Conservation (phyloP, 2,888 invertebrate genomes). For the Portevinia maculata region DNA sequence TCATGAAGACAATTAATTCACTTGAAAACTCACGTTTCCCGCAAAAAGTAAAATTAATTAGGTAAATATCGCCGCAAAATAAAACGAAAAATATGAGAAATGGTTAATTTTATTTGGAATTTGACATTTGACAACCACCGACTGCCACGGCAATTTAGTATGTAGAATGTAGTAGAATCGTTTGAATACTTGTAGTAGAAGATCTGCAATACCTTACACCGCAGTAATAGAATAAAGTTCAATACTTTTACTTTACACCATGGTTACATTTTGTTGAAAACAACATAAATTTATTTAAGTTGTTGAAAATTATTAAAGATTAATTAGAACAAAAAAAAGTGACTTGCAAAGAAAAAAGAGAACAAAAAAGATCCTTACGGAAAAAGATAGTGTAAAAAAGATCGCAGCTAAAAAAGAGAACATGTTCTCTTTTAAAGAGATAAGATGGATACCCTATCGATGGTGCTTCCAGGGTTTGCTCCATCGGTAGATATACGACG, state of each 20-base stretch:
- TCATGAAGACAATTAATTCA: slow-evolving; percentile 7
- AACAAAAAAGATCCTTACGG: background rate
- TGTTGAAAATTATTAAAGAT: slow-evolving; percentile 13
- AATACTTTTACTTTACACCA: slow-evolving; percentile 12
- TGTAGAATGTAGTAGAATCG: slow-evolving; percentile 12
- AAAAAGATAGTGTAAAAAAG: slow-evolving; percentile 1
- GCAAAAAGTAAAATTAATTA: slow-evolving; percentile 9
- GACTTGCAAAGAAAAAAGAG: slow-evolving; percentile 7
- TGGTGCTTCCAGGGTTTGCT: too few relatives aligned
- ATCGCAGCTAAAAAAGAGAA: too few relatives aligned
- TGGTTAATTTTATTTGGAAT: slow-evolving; percentile 6
- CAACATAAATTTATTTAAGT: slow-evolving; percentile 6
- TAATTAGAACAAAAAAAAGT: slow-evolving; percentile 9
- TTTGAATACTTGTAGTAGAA: slow-evolving; percentile 12
- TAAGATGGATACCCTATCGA: background rate
- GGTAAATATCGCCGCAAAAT: slow-evolving; percentile 10
- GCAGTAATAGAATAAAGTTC: slow-evolving; percentile 11
- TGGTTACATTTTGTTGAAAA: slow-evolving; percentile 13
- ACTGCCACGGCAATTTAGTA: too few relatives aligned
- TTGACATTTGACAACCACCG: too few relatives aligned
- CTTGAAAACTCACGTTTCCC: slow-evolving; percentile 7
- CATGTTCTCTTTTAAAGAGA: slow-evolving; percentile 3
- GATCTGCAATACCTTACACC: slow-evolving; percentile 14
- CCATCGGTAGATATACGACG: too few relatives aligned
- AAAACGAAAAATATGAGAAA: slow-evolving; percentile 9